Conservation (phyloP, 2,797 vertebrate species). For the Balearica regulorum region DNA sequence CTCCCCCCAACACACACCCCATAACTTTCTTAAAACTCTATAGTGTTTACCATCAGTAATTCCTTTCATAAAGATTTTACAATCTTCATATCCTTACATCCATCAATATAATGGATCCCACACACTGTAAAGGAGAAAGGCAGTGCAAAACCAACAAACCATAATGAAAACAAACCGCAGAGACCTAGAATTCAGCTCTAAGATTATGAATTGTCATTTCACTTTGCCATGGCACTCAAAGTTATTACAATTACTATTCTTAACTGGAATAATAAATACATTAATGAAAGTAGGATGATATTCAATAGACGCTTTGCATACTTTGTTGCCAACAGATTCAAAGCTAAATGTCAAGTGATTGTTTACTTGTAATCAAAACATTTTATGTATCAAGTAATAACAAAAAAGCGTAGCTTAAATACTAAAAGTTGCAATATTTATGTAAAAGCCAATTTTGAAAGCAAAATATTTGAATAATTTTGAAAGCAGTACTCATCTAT, state of each 20-base stretch:
- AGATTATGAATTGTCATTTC: not conserved
- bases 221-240: not conserved
- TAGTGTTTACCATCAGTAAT: not conserved
- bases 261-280: not conserved
- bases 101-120: not conserved
- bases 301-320: not conserved
- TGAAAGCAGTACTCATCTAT: not conserved
- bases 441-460: not conserved
- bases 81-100: not conserved
- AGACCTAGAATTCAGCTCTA: not conserved
- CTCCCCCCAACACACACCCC: accelerated
- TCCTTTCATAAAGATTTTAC: not conserved
- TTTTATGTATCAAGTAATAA: not conserved
- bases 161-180: not conserved
- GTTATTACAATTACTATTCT: not conserved
- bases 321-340: not conserved
- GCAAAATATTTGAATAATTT: not conserved
- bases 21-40: not conserved
- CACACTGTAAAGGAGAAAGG: not conserved
- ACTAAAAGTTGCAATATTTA: not conserved
- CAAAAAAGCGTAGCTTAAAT: not conserved
- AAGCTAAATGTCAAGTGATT: not conserved
- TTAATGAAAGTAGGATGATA: not conserved
- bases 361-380: not conserved
- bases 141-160: not conserved